Evolutionary conservation across 2,113 vertebrate species (phyloP).

Genomic region (Mirza zaza): DNA sequence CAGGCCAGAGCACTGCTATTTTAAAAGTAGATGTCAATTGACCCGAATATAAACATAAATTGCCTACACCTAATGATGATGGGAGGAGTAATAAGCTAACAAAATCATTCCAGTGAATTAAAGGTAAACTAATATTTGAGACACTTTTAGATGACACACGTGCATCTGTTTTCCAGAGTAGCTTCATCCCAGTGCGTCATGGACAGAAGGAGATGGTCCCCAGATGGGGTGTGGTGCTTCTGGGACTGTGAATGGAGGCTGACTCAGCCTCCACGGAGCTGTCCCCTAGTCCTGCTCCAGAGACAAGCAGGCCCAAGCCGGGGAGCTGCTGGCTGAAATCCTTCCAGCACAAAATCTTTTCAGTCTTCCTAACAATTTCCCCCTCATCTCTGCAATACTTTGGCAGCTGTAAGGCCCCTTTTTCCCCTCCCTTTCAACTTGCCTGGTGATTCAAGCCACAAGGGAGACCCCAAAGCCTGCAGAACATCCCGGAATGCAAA

Average conservation of each 20-base stretch:
- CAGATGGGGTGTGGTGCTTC: neutral
- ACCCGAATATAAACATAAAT: neutral
- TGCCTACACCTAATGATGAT: neutral
- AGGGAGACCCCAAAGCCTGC: slow-evolving; percentile 55
- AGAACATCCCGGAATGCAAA: slow-evolving; percentile 69
- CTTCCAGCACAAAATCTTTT: neutral
- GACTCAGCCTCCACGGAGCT: neutral
- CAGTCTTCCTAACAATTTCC: neutral
- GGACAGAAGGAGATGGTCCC: neutral
- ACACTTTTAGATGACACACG: neutral
- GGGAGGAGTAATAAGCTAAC: neutral
- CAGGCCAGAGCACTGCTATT: neutral
- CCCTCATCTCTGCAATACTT: neutral
- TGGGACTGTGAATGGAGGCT: neutral
- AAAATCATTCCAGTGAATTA: neutral
- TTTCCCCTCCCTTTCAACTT: slow-evolving; percentile 51
- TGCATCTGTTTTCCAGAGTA: neutral
- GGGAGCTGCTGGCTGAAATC: neutral
- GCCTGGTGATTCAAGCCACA: slow-evolving; percentile 38
- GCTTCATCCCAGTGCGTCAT: neutral
- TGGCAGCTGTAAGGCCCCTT: slow-evolving; percentile 49
- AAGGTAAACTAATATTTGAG: slow-evolving; percentile 3
- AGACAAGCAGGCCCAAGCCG: neutral
- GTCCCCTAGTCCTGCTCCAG: neutral
- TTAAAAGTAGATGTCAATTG: neutral